Base-by-base conservation (phyloP, 2,113 vertebrate genomes). In the Balaeniceps rex region DNA sequence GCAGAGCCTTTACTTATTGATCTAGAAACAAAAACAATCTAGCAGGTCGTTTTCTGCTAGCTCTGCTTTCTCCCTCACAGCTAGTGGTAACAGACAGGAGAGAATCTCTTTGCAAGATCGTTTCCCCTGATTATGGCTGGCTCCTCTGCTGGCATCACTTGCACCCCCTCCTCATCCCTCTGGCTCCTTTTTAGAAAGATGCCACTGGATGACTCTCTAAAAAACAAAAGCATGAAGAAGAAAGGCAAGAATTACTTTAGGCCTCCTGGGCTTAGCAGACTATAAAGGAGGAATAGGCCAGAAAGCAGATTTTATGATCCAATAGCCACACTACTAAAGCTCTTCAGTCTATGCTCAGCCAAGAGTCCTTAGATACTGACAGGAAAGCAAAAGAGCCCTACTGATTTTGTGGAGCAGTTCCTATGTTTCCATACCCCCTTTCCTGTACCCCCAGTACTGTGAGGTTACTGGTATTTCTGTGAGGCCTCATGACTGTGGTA, bases 1-100 rank as follows among this genome's bases (percentile, higher is more conserved):
- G 68, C 52, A 82, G 88, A 76, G 46, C 87, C 40, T 93, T 88
- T 94, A 70, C 76, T 94, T 94, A 97, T 96, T 92, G 96, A 97
- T 96, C 88, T 47, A 88, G 71, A 91, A 90, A 54, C n/a, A 97
- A 78, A 89, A 96, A 86, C 63, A 72, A 77, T 86, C 66, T 76
- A 65, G 44, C 71, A 86, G 66, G 58, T 92, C 19, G 0, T 78
- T 96, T 92, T 80, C 88, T 88, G 60, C 83, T 88, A 42, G 72
- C 10, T 23, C 34, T 87, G 31, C 54, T 89, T 66, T 88, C 83
- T 89, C 79, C 75, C 57, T 90, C 49, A 58, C 70, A 93, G 74
- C 76, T 29, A 86, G 70, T 60, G 68, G 77, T 81, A 88, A 83
- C 29, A 91, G 55, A 68, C 66, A 94, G 84, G 63, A 89, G 74